A percentile compares a stretch with the other conserved stretches of the same genome.
Evolutionary conservation across 2,797 vertebrate genomes (phyloP).

Genomic region (Oophaga sylvatica): DNA sequence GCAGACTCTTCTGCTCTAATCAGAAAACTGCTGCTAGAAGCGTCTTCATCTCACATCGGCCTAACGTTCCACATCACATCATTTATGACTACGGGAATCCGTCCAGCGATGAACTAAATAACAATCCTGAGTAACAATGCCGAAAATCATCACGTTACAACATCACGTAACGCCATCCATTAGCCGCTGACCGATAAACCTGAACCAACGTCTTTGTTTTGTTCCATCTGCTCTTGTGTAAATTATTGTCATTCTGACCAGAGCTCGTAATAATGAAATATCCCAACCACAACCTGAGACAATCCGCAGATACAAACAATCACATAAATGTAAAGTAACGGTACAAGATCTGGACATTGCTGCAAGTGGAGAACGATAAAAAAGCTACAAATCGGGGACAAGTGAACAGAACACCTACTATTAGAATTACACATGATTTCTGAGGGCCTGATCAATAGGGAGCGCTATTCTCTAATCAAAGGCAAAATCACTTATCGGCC

Average conservation of each 20-base stretch:
- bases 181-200: slow-evolving; percentile 46
- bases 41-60: slow-evolving; percentile 42
- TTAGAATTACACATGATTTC: too few relatives aligned
- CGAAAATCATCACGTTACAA: slow-evolving; percentile 31
- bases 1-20: slow-evolving; percentile 23
- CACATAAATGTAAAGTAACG: not conserved
- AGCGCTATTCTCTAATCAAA: not conserved
- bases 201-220: slow-evolving; percentile 34
- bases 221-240: not conserved
- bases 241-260: not conserved
- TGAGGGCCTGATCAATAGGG: not conserved
- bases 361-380: not conserved
- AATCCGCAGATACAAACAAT: not conserved
- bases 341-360: not conserved
- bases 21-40: slow-evolving; percentile 42
- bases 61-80: slow-evolving; percentile 54
- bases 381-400: too few relatives aligned
- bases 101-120: slow-evolving; percentile 49
- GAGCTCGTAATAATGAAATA: not conserved
- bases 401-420: too few relatives aligned
- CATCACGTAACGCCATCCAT: slow-evolving; percentile 33
- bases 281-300: too few relatives aligned
- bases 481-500: too few relatives aligned
- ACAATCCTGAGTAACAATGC: slow-evolving; percentile 45
- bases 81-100: slow-evolving; percentile 41